Percentiles rank a stretch among this genome's conserved stretches.
phyloP scores from a whole-genome alignment of 64 coral and sea anemone genomes.

The Dendronephthya gigantea region DNA sequence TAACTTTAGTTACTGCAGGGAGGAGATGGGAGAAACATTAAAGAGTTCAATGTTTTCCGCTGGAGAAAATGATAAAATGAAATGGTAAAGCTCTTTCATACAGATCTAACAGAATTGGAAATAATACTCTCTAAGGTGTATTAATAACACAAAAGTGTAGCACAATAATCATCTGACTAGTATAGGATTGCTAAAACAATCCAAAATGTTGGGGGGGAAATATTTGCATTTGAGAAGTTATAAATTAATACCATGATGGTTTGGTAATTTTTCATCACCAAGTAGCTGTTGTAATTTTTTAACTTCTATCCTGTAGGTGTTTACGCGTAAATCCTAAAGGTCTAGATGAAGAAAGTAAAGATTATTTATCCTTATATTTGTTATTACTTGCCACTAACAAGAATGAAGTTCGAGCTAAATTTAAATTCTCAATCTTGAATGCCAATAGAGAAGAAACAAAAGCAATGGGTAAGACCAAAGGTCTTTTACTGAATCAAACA shows the following conservation, averaged over 20 bases:
- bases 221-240: too few relatives aligned
- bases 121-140: neutral
- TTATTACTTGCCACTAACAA: conserved; percentile 86
- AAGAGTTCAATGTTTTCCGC: conserved; percentile 99
- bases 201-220: too few relatives aligned
- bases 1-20: conserved; percentile 94
- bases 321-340: conserved; percentile 91
- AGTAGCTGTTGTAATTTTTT: neutral
- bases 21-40: conserved; percentile 96
- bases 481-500: neutral
- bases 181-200: too few relatives aligned
- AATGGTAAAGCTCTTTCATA: conserved; percentile 44
- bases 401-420: conserved; percentile 97
- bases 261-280: too few relatives aligned
- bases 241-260: too few relatives aligned
- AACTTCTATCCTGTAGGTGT: conserved; percentile 46
- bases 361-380: conserved; percentile 88
- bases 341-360: conserved; percentile 99
- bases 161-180: too few relatives aligned
- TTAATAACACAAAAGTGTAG: neutral
- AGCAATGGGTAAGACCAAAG: conserved; percentile 67
- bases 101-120: too few relatives aligned
- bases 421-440: conserved; percentile 99
- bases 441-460: conserved; percentile 99
- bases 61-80: conserved; percentile 99